Conservation (phyloP, 2,888 invertebrate species). For the Iselma pallidipennis region DNA sequence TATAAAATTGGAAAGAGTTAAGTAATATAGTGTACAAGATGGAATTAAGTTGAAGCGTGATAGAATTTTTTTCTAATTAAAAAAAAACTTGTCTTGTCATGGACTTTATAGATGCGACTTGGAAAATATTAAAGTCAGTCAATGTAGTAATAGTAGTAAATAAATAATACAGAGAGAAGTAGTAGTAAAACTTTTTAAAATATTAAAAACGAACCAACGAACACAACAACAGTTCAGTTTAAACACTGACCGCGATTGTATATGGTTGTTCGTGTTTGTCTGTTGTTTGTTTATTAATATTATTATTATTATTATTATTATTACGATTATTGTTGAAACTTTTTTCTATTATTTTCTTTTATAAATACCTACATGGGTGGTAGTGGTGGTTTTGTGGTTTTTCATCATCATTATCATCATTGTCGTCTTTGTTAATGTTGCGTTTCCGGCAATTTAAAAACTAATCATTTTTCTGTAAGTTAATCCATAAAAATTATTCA, state of each 20-base stretch:
- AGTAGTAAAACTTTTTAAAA: constrained; percentile 32
- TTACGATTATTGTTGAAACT: neutral
- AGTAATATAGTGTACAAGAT: too few species aligned
- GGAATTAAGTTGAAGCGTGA: too few species aligned
- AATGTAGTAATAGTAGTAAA: neutral
- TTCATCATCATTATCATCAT: too few species aligned
- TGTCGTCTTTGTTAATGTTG: too few species aligned
- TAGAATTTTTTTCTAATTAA: too few species aligned
- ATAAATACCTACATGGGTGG: neutral
- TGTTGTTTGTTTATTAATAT: neutral
- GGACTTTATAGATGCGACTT: too few species aligned
- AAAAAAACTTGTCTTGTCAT: too few species aligned
- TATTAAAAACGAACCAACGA: constrained; percentile 31
- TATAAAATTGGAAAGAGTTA: too few species aligned
- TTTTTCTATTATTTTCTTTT: neutral
- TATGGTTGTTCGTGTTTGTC: constrained; percentile 9
- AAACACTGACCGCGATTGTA: constrained; percentile 39
- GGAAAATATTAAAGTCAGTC: neutral
- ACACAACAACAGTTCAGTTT: constrained; percentile 29
- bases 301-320: neutral
- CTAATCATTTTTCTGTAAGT: too few species aligned
- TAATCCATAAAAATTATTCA: too few species aligned
- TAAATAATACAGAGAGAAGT: too few species aligned
- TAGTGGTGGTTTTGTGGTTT: neutral
- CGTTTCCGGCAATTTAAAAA: too few species aligned